Conservation (phyloP, 2,888 invertebrate species). For the Trimorus sp. region DNA sequence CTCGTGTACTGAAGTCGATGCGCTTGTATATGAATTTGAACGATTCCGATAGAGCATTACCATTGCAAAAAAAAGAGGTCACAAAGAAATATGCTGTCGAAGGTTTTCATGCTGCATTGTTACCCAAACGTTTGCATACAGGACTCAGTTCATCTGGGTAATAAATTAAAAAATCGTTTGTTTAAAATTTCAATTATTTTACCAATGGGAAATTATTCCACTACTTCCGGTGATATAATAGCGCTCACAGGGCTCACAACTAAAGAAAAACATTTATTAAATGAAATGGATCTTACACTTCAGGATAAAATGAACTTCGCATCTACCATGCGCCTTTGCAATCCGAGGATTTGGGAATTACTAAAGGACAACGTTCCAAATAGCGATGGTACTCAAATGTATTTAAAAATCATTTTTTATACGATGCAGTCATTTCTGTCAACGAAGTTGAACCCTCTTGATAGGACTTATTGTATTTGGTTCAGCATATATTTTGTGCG, state of each 20-base stretch:
- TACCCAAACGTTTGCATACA: conserved; percentile 19
- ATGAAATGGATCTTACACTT: conserved; percentile 36
- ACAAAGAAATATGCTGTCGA: no score
- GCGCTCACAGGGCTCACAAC: neutral
- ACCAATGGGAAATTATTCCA: conserved; percentile 66
- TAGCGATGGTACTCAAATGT: conserved; percentile 67
- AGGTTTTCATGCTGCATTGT: conserved; percentile 15
- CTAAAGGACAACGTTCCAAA: conserved; percentile 52
- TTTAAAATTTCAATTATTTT: conserved; percentile 67
- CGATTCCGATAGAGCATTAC: no score
- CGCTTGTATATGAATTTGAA: no score
- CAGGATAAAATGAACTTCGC: conserved; percentile 71
- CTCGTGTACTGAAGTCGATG: no score
- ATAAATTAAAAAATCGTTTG: conserved; percentile 68
- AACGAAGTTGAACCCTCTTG: conserved; percentile 39
- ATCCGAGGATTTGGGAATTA: conserved; percentile 17
- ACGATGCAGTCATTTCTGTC: conserved; percentile 55
- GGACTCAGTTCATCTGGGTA: conserved; percentile 71
- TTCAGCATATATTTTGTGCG: conserved; percentile 63
- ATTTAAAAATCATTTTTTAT: conserved; percentile 67
- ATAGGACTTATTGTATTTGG: conserved; percentile 66
- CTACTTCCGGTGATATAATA: conserved; percentile 63
- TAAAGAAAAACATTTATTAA: conserved; percentile 24
- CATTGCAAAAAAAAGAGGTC: conserved; percentile 7
- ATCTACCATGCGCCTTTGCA: conserved; percentile 23